A percentile compares a stretch with the other conserved stretches of the same genome.
Evolutionary conservation across 2,113 vertebrate genomes (phyloP).

Genomic region (Crotalus helleri): DNA sequence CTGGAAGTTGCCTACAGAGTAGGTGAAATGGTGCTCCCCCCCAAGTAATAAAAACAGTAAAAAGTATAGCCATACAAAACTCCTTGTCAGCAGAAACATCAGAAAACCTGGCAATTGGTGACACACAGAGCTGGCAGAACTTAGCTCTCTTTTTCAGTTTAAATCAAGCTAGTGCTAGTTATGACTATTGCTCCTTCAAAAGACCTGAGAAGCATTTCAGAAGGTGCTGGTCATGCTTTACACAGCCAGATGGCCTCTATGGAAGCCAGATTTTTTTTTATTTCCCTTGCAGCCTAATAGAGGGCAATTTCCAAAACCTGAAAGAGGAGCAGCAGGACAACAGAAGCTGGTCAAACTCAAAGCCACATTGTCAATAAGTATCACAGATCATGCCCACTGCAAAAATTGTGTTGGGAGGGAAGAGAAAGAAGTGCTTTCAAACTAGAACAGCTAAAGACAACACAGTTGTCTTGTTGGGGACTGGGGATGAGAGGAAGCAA

Average conservation of each 20-base stretch:
- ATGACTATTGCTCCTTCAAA: neutral
- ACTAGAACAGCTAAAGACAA: neutral
- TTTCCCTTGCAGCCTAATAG: neutral
- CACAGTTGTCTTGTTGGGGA: neutral
- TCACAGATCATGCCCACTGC: neutral
- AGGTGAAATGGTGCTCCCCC: neutral
- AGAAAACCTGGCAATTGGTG: neutral
- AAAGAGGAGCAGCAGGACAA: neutral
- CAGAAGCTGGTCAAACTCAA: neutral
- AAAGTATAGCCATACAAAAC: neutral
- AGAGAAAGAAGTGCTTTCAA: neutral
- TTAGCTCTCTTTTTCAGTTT: neutral
- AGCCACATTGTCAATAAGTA: neutral
- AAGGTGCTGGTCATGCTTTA: neutral
- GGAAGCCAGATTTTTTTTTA: neutral
- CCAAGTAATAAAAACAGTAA: neutral
- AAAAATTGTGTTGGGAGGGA: neutral
- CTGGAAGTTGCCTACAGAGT: neutral
- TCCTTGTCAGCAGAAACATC: neutral
- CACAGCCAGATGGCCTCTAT: neutral
- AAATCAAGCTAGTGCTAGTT: neutral
- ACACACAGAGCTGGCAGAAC: neutral
- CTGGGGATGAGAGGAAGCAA: neutral
- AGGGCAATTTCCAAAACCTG: neutral
- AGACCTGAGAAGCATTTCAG: neutral